These are phyloP conservation scores for Parascotia fuliginaria DNA, from an alignment of 2,888 invertebrate species.

Conservation along the genomic window DNA sequence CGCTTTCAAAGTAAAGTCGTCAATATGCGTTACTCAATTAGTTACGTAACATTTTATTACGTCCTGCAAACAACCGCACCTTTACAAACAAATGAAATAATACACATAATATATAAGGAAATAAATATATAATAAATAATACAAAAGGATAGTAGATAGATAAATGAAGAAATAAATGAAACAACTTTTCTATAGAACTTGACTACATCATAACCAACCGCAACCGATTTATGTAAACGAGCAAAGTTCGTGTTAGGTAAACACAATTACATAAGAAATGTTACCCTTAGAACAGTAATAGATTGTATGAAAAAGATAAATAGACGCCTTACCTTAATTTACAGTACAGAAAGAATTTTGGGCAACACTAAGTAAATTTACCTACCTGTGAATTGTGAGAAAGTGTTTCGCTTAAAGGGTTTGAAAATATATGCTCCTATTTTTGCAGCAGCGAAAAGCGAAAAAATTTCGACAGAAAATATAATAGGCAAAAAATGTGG, in stretches of 20 bases:
- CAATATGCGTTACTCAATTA: too few relatives aligned
- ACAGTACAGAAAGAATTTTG: slow-evolving; percentile 28
- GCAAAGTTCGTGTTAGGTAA: slow-evolving; percentile 23
- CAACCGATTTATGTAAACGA: slow-evolving; percentile 36
- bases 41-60: too few relatives aligned
- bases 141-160: too few relatives aligned
- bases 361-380: slow-evolving; percentile 17
- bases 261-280: slow-evolving; percentile 29
- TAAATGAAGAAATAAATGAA: not conserved
- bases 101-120: too few relatives aligned
- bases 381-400: slow-evolving; percentile 15
- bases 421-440: not conserved
- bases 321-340: slow-evolving; percentile 35
- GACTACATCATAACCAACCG: slow-evolving; percentile 26
- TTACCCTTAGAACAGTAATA: slow-evolving; percentile 25
- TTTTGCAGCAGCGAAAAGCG: not conserved
- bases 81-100: too few relatives aligned
- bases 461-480: too few relatives aligned
- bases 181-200: not conserved
- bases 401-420: slow-evolving; percentile 7
- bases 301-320: slow-evolving; percentile 35
- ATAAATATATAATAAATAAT: too few relatives aligned
- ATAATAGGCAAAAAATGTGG: too few relatives aligned
- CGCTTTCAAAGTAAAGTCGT: too few relatives aligned
- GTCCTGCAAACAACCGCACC: too few relatives aligned